A percentile compares a stretch with the other conserved stretches of the same genome.
phyloP scores from a whole-genome alignment of 2,888 invertebrate species.

The Drosophila niveifrons region DNA sequence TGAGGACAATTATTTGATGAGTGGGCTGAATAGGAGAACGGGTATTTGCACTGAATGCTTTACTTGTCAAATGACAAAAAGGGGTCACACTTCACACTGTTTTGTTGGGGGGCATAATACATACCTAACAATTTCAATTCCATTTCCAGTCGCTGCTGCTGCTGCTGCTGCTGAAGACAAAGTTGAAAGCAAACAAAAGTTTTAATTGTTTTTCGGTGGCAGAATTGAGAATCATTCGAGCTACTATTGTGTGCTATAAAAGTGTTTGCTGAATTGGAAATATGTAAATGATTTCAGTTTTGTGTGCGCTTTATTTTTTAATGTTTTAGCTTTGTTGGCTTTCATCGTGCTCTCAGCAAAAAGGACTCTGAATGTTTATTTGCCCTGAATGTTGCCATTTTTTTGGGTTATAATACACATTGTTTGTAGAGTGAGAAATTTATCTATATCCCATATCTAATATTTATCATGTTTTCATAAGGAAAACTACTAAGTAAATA shows the following conservation, averaged over 20 bases:
- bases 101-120: not conserved
- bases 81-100: conserved; percentile 53
- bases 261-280: conserved; percentile 69
- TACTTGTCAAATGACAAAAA: conserved; percentile 62
- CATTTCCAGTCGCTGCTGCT: not conserved
- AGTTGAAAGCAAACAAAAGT: conserved; percentile 40
- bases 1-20: conserved; percentile 82
- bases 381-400: conserved; percentile 30
- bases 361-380: not conserved
- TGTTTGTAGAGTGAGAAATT: too few relatives aligned
- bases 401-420: not conserved
- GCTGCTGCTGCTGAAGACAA: conserved; percentile 65
- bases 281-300: conserved; percentile 68
- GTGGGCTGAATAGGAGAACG: conserved; percentile 64
- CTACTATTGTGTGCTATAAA: conserved; percentile 24
- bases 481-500: too few relatives aligned
- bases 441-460: too few relatives aligned
- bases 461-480: too few relatives aligned
- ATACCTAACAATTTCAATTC: not conserved
- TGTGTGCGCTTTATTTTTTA: conserved; percentile 35
- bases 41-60: conserved; percentile 25
- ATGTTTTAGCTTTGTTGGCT: conserved; percentile 21
- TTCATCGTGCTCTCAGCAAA: conserved; percentile 17
- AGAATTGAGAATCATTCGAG: conserved; percentile 21
- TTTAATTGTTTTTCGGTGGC: conserved; percentile 70